Evolutionary conservation across 2,888 invertebrate genomes (phyloP).

Genomic region (Caenorhabditis zanzibari): DNA sequence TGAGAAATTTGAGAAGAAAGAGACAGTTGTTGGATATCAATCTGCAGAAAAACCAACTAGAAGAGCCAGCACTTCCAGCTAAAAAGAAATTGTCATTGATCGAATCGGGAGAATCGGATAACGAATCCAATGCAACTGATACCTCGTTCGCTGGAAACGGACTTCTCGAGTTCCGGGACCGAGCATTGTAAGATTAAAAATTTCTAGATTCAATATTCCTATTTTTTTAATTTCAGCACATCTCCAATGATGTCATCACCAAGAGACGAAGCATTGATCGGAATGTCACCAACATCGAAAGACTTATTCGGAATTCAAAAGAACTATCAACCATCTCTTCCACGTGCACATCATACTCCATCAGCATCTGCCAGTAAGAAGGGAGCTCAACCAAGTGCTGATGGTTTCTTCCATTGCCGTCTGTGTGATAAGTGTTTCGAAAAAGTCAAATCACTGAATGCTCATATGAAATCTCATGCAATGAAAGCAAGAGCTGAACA

Average conservation of each 20-base stretch:
- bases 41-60: constrained; percentile 70
- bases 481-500: constrained; percentile 83
- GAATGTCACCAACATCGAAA: constrained; percentile 50
- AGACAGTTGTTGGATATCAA: constrained; percentile 84
- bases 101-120: constrained; percentile 61
- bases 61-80: constrained; percentile 42
- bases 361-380: constrained; percentile 74
- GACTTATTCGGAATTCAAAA: constrained; percentile 64
- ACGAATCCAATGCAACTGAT: constrained; percentile 60
- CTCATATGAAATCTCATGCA: constrained; percentile 98
- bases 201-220: neutral
- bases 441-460: constrained; percentile 90
- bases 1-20: constrained; percentile 86
- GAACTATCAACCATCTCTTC: constrained; percentile 70
- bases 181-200: constrained; percentile 51
- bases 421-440: constrained; percentile 82
- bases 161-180: constrained; percentile 48
- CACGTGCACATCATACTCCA: constrained; percentile 60
- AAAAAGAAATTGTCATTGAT: constrained; percentile 65
- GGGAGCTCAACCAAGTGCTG: constrained; percentile 83
- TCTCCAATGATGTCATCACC: constrained; percentile 64
- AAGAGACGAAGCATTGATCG: constrained; percentile 42
- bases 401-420: constrained; percentile 83
- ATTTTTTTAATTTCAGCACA: constrained; percentile 46
- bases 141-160: constrained; percentile 44